Percentiles rank a stretch among this genome's conserved stretches.
These are phyloP conservation scores for Antheraea pernyi DNA, from an alignment of 1,140 invertebrate genomes.

Conservation along the genomic window DNA sequence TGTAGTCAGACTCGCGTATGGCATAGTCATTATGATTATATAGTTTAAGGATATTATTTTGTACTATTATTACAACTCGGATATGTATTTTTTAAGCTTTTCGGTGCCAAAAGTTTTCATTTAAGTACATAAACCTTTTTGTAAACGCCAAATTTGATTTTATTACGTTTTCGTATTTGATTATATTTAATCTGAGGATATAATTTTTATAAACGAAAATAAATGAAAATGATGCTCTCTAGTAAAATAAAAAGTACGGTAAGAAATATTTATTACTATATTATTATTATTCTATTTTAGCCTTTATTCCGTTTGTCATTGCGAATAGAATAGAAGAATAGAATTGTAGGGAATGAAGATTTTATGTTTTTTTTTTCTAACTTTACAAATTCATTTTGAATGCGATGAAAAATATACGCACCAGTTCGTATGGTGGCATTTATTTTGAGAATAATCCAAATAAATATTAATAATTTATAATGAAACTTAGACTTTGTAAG, in stretches of 20 bases:
- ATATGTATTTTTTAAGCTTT: constrained; percentile 33
- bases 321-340: too few relatives aligned
- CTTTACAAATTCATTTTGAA: not conserved
- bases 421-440: constrained; percentile 15
- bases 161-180: not conserved
- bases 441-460: constrained; percentile 26
- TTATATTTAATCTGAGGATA: not conserved
- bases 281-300: constrained; percentile 19
- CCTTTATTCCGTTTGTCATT: not conserved
- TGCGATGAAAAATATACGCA: not conserved
- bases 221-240: not conserved
- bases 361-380: not conserved
- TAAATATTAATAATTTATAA: not conserved
- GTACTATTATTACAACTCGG: constrained; percentile 14
- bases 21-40: constrained; percentile 63
- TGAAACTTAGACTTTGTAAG: not conserved
- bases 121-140: constrained; percentile 20
- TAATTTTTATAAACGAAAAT: not conserved
- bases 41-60: constrained; percentile 61
- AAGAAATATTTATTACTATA: constrained; percentile 34
- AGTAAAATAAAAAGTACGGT: not conserved
- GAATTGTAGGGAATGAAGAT: too few relatives aligned
- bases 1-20: constrained; percentile 36
- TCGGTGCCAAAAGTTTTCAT: constrained; percentile 59
- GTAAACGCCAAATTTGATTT: not conserved